A percentile compares a stretch with the other conserved stretches of the same genome.
phyloP scores from a whole-genome alignment of 2,113 vertebrate genomes.

The Echinops telfairi region DNA sequence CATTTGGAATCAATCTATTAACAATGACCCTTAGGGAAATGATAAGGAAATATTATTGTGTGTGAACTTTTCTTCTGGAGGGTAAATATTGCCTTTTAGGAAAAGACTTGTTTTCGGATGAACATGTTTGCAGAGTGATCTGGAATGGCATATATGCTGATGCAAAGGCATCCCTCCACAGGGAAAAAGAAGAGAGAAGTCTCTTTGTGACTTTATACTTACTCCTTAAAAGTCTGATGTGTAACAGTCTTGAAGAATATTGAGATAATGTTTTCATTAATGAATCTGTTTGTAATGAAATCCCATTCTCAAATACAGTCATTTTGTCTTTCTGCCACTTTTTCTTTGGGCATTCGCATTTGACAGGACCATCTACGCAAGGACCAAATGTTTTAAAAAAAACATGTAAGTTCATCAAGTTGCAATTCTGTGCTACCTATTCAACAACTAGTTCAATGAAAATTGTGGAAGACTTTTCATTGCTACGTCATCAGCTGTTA shows the following conservation, averaged over 20 bases:
- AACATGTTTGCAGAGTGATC: not conserved
- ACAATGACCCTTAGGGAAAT: not conserved
- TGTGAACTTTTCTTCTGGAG: not conserved
- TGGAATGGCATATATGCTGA: not conserved
- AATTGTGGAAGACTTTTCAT: too few species aligned
- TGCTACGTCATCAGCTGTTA: too few species aligned
- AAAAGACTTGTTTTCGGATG: constrained; percentile 30
- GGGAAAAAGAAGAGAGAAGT: not conserved
- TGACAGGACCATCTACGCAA: not conserved
- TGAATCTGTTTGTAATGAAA: not conserved
- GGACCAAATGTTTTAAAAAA: too few species aligned
- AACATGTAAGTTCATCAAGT: too few species aligned
- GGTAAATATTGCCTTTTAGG: not conserved
- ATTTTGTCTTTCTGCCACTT: not conserved
- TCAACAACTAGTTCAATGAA: too few species aligned
- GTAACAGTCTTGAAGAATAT: not conserved
- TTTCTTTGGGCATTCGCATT: not conserved
- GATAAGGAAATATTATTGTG: not conserved
- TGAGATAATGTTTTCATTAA: not conserved
- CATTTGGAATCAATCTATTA: constrained; percentile 34
- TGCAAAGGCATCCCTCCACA: not conserved
- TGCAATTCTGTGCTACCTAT: too few species aligned
- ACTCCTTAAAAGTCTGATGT: not conserved
- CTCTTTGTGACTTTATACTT: not conserved
- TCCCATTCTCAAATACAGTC: not conserved